A percentile compares a stretch with the other conserved stretches of the same genome.
These are phyloP conservation scores for Tillus elongatus DNA, from an alignment of 2,888 invertebrate species.

Conservation along the genomic window DNA sequence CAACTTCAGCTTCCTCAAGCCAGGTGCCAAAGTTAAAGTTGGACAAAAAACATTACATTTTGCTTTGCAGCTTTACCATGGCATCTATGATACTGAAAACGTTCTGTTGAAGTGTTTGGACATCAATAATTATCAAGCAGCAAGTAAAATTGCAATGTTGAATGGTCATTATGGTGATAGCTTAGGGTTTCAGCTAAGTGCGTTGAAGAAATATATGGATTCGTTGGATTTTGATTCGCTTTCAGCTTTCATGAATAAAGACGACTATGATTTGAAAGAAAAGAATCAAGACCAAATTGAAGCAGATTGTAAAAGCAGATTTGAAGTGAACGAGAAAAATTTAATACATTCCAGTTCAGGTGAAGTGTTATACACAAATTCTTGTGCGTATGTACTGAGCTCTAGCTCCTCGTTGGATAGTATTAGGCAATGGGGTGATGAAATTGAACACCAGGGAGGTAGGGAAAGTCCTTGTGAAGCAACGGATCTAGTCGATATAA, in stretches of 20 bases:
- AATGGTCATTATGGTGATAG: conserved; percentile 40
- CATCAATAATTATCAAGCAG: conserved; percentile 37
- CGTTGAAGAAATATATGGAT: conserved; percentile 37
- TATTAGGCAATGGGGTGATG: conserved; percentile 40
- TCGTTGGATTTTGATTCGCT: conserved; percentile 28
- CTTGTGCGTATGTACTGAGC: conserved; percentile 36
- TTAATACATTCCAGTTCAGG: conserved; percentile 20
- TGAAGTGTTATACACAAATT: conserved; percentile 22
- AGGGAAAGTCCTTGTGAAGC: conserved; percentile 38
- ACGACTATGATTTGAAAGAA: conserved; percentile 23
- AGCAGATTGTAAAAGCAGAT: conserved; percentile 27
- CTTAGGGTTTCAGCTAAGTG: conserved; percentile 37
- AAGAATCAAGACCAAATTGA: conserved; percentile 28
- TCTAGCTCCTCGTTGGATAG: conserved; percentile 40
- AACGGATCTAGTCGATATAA: conserved; percentile 33
- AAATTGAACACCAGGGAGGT: conserved; percentile 40
- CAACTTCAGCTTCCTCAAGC: not conserved
- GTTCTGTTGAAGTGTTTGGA: conserved; percentile 36
- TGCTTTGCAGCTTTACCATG: conserved; percentile 36
- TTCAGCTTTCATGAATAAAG: conserved; percentile 27
- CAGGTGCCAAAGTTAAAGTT: conserved; percentile 22
- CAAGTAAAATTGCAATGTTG: conserved; percentile 38
- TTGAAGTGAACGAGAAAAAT: conserved; percentile 24
- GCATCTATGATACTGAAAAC: conserved; percentile 39
- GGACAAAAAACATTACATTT: conserved; percentile 39